Evolutionary conservation across 1,140 invertebrate genomes (phyloP).

Genomic region (Cecropterus lyciades): DNA sequence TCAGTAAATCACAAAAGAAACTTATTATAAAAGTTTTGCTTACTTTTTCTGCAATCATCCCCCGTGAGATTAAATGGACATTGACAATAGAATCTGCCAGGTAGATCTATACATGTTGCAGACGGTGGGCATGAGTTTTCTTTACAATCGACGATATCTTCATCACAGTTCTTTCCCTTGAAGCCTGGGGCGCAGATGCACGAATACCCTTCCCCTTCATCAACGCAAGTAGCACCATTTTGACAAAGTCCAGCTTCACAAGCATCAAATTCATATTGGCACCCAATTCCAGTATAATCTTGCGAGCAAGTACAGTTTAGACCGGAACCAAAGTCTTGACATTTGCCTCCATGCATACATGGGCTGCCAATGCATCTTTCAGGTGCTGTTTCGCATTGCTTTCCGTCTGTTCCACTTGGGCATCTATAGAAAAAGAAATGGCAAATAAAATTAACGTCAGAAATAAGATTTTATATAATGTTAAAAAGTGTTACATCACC

Average conservation of each 20-base stretch:
- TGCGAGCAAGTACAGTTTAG: slow-evolving; percentile 96
- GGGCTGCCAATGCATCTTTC: slow-evolving; percentile 98
- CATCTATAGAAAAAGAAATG: slow-evolving; percentile 84
- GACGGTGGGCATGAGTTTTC: slow-evolving; percentile 97
- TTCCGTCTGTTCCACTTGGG: slow-evolving; percentile 96
- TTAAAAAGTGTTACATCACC: too few species aligned
- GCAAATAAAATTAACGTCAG: slow-evolving; percentile 26
- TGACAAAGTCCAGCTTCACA: slow-evolving; percentile 94
- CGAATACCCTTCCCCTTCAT: slow-evolving; percentile 92
- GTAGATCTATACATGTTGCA: slow-evolving; percentile 96
- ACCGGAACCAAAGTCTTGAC: slow-evolving; percentile 97
- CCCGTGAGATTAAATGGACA: slow-evolving; percentile 98
- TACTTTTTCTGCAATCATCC: slow-evolving; percentile 97
- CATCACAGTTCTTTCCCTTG: slow-evolving; percentile 95
- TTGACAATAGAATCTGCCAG: slow-evolving; percentile 96
- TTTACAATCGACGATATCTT: slow-evolving; percentile 96
- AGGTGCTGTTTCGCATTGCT: slow-evolving; percentile 97
- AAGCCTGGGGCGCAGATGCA: slow-evolving; percentile 94
- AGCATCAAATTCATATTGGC: slow-evolving; percentile 97
- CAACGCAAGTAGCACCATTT: slow-evolving; percentile 96
- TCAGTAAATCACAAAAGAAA: background rate
- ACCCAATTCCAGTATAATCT: slow-evolving; percentile 95
- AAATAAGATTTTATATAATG: background rate
- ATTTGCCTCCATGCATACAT: slow-evolving; percentile 97
- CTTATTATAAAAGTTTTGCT: slow-evolving; percentile 54